Conservation (phyloP, 2,888 invertebrate genomes). For the Drosophila rellima region DNA sequence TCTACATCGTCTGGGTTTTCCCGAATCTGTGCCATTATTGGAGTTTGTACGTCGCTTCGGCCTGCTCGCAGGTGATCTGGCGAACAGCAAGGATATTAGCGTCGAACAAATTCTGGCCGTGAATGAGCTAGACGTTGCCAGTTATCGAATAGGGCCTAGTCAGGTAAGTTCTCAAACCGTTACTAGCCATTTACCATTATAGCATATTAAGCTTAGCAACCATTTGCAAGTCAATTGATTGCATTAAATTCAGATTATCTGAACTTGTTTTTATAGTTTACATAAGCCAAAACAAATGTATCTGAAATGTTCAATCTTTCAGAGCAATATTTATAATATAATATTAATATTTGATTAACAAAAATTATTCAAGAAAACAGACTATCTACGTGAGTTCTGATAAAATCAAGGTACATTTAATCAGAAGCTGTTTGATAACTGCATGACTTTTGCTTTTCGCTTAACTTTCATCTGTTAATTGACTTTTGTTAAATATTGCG, state of each 20-base stretch:
- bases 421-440: too few species aligned
- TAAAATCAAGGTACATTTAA: too few species aligned
- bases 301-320: neutral
- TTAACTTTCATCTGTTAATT: too few species aligned
- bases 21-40: conserved; percentile 94
- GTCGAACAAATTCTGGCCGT: conserved; percentile 94
- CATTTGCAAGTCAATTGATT: neutral
- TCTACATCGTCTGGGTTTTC: conserved; percentile 96
- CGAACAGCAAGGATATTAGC: conserved; percentile 85
- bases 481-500: too few species aligned
- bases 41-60: conserved; percentile 96
- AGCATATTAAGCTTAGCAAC: neutral
- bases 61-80: conserved; percentile 86
- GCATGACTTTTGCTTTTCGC: too few species aligned
- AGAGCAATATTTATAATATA: too few species aligned
- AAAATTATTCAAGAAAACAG: too few species aligned
- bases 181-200: neutral
- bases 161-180: conserved; percentile 89
- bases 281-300: neutral
- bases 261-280: neutral
- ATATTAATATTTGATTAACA: too few species aligned
- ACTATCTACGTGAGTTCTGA: too few species aligned
- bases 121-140: conserved; percentile 93
- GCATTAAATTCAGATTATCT: neutral
- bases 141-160: conserved; percentile 95